These are phyloP conservation scores for Pseudolaguvia tuberculata DNA, from an alignment of 2,113 vertebrate genomes.

Conservation along the genomic window DNA sequence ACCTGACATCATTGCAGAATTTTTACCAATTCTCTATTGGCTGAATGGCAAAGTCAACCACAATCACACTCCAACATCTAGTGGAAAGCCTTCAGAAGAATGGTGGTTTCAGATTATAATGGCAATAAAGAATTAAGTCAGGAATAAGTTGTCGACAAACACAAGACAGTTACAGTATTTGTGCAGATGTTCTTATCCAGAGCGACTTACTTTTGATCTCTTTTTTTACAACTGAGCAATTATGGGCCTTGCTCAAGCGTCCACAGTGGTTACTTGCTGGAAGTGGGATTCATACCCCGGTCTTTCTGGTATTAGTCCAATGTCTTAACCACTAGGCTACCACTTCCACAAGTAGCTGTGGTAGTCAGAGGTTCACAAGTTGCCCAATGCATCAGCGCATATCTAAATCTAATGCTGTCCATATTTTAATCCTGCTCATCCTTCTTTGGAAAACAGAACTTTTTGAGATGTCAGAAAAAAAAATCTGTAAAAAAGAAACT, in stretches of 20 bases:
- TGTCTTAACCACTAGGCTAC: too few relatives aligned
- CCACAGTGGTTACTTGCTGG: too few relatives aligned
- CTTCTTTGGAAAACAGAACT: neutral
- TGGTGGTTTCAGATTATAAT: too few relatives aligned
- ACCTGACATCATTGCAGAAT: neutral
- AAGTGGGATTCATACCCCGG: too few relatives aligned
- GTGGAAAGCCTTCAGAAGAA: neutral
- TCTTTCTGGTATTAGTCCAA: too few relatives aligned
- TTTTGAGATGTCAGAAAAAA: neutral
- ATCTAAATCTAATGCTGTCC: neutral
- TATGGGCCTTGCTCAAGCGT: too few relatives aligned
- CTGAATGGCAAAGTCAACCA: neutral
- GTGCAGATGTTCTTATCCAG: too few relatives aligned
- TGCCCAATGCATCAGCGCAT: neutral
- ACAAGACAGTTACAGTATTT: too few relatives aligned
- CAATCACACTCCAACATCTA: neutral
- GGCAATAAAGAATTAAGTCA: neutral
- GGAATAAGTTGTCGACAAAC: neutral
- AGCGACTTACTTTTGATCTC: too few relatives aligned
- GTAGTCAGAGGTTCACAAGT: neutral
- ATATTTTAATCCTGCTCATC: neutral
- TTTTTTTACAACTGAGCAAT: too few relatives aligned
- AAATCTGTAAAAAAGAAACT: too few relatives aligned
- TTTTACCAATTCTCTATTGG: neutral
- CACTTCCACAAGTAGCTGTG: too few relatives aligned